Conservation (phyloP, 2,888 invertebrate genomes). For the Zygogramma bicolorata region DNA sequence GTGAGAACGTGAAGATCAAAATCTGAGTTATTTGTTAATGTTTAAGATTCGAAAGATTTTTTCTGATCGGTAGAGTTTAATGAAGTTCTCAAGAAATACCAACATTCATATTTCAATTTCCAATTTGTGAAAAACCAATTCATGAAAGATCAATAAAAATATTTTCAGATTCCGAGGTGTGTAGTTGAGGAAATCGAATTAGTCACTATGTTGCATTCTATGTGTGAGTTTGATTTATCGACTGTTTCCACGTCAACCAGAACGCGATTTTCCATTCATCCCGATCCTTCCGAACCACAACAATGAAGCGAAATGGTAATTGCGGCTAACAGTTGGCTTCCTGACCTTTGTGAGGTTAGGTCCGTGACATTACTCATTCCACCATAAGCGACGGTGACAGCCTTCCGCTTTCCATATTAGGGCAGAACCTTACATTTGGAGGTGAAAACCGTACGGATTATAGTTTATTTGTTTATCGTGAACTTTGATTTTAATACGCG, state of each 20-base stretch:
- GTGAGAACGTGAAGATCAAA: too few relatives aligned
- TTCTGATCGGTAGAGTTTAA: too few relatives aligned
- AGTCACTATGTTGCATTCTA: neutral
- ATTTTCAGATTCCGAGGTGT: too few relatives aligned
- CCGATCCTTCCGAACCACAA: neutral
- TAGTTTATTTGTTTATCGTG: slow-evolving; percentile 32
- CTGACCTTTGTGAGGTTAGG: slow-evolving; percentile 41
- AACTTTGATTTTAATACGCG: slow-evolving; percentile 26
- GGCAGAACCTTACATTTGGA: slow-evolving; percentile 45
- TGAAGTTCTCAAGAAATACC: too few relatives aligned
- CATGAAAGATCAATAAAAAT: too few relatives aligned
- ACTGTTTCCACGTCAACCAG: neutral
- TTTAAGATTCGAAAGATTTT: too few relatives aligned
- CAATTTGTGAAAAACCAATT: too few relatives aligned
- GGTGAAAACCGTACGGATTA: slow-evolving; percentile 38
- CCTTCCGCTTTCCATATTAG: slow-evolving; percentile 43
- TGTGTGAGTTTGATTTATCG: neutral
- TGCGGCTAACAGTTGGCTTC: slow-evolving; percentile 20
- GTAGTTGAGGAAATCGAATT: too few relatives aligned
- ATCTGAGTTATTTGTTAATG: too few relatives aligned
- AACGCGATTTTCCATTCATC: neutral
- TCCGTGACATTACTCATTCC: slow-evolving; percentile 40
- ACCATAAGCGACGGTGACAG: slow-evolving; percentile 34
- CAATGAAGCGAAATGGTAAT: slow-evolving; percentile 4
- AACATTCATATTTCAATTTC: too few relatives aligned